Evolutionary conservation across 2,888 invertebrate genomes (phyloP).

Genomic region (Papilio gigon): DNA sequence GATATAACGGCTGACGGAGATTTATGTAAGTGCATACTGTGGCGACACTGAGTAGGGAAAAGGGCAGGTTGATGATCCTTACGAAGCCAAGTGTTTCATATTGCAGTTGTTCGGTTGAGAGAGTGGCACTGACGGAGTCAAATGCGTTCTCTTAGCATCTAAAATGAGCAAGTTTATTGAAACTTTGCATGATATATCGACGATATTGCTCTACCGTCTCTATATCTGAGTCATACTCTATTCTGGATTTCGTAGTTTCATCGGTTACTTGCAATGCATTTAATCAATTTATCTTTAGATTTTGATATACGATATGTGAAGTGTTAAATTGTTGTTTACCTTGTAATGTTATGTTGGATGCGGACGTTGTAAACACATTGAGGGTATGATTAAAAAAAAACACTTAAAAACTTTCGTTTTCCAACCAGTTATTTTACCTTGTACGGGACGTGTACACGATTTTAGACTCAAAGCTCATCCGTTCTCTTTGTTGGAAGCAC

Average conservation of each 20-base stretch:
- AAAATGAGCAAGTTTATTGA: neutral
- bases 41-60: too few relatives aligned
- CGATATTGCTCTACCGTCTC: neutral
- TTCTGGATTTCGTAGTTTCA: neutral
- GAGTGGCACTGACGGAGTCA: too few relatives aligned
- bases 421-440: conserved; percentile 37
- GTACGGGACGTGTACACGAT: conserved; percentile 20
- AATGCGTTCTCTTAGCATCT: too few relatives aligned
- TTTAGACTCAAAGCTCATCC: conserved; percentile 22
- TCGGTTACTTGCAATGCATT: neutral
- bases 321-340: conserved; percentile 44
- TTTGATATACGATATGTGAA: conserved; percentile 32
- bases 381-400: conserved; percentile 30
- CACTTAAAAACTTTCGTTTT: conserved; percentile 37
- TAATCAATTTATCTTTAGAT: conserved; percentile 34
- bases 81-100: too few relatives aligned
- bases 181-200: neutral
- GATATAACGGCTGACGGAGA: too few relatives aligned
- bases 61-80: too few relatives aligned
- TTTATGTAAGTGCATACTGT: too few relatives aligned
- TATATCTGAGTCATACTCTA: neutral
- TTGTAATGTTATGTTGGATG: conserved; percentile 39
- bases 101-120: too few relatives aligned
- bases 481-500: conserved; percentile 22
- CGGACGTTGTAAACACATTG: conserved; percentile 36